These are phyloP conservation scores for Mamestra configurata DNA, from an alignment of 1,140 invertebrate species.

Conservation along the genomic window DNA sequence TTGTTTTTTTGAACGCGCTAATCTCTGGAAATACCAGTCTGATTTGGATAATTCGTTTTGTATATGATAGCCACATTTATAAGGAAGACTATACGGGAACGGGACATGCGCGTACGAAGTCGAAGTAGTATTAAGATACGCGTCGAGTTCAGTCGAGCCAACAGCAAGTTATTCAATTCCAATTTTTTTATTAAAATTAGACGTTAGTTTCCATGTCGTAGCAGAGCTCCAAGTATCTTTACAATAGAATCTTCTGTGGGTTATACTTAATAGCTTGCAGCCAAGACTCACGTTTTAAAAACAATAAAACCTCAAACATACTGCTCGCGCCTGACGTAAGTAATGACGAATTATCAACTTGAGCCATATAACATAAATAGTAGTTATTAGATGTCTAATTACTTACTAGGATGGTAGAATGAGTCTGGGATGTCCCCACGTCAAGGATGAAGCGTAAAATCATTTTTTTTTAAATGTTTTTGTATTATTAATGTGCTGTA, in stretches of 20 bases:
- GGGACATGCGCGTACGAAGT: too few species aligned
- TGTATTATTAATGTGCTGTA: background rate
- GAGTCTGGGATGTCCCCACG: background rate
- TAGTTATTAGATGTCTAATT: background rate
- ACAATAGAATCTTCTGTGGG: background rate
- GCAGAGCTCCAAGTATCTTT: background rate
- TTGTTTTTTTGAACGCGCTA: too few species aligned
- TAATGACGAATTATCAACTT: background rate
- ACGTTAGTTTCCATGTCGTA: background rate
- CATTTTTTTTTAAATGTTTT: background rate
- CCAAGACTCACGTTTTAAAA: slow-evolving; percentile 4
- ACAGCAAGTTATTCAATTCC: too few species aligned
- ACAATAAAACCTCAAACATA: slow-evolving; percentile 16
- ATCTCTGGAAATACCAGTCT: too few species aligned
- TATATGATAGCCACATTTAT: too few species aligned
- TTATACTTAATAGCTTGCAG: background rate
- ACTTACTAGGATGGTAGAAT: background rate
- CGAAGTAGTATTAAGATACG: too few species aligned
- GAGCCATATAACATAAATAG: background rate
- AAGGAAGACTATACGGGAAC: too few species aligned
- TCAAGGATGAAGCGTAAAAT: background rate
- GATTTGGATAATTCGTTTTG: too few species aligned
- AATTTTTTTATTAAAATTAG: too few species aligned
- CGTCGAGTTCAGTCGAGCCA: too few species aligned
- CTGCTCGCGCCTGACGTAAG: background rate